Percentiles rank a stretch among this genome's conserved stretches.
Evolutionary conservation across 1,140 invertebrate genomes (phyloP).

Genomic region (Drosophila orena): DNA sequence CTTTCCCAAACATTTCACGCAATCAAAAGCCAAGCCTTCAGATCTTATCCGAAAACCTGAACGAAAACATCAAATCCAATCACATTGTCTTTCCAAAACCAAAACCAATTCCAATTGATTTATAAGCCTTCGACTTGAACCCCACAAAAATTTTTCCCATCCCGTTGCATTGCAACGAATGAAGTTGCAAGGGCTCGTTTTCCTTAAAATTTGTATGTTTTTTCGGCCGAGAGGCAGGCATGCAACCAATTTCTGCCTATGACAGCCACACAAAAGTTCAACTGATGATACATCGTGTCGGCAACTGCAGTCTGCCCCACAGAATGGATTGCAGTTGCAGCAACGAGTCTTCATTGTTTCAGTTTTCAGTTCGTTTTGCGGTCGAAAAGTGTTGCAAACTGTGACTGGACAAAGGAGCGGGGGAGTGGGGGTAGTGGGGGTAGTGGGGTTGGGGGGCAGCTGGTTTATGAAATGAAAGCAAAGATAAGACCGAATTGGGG

Average conservation of each 20-base stretch:
- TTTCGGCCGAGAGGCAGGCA: constrained; percentile 33
- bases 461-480: constrained; percentile 82
- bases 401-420: constrained; percentile 61
- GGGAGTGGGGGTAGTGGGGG: no score
- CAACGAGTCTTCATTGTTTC: constrained; percentile 72
- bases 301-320: constrained; percentile 69
- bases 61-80: constrained; percentile 59
- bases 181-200: constrained; percentile 66
- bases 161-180: constrained; percentile 51
- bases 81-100: constrained; percentile 55
- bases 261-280: constrained; percentile 80
- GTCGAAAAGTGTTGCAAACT: constrained; percentile 75
- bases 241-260: constrained; percentile 79
- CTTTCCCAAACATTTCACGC: constrained; percentile 14
- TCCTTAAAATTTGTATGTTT: constrained; percentile 37
- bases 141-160: neutral
- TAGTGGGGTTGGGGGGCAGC: constrained; percentile 26
- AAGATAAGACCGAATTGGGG: constrained; percentile 66
- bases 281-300: constrained; percentile 80
- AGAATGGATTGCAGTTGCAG: constrained; percentile 73
- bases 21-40: constrained; percentile 36
- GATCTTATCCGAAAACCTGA: constrained; percentile 47
- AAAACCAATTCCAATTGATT: constrained; percentile 68
- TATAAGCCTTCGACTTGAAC: constrained; percentile 48
- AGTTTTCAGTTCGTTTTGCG: constrained; percentile 64